Base-by-base conservation (phyloP, 2,113 vertebrate genomes). In the Corydoras sp. region DNA sequence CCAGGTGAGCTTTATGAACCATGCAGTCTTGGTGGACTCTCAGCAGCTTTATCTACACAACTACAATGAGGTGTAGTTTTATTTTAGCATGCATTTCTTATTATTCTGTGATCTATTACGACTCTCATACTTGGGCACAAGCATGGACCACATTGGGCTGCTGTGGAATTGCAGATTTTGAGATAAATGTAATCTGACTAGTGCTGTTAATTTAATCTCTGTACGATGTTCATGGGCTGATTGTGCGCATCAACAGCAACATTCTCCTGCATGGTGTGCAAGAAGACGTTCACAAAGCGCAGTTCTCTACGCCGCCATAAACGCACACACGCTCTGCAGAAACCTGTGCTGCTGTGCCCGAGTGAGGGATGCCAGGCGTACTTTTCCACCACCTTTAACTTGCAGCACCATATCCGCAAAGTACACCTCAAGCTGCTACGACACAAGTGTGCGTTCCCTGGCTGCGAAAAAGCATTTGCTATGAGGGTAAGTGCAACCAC, bases 331-430 rank as follows among this genome's bases (percentile, higher is more conserved):
- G 77, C 83, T 0, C 77, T 80, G 58, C 85, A 87, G 56, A 90
- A 87, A 15, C 83, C 88, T 0, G 85, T 84, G 55, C 72, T 90
- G 76, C 65, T 83, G 3, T 93, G 91, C 61, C 91, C 91, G 5
- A 85, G 76, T 1, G 66, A 85, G 0, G 79, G 86, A 78, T 93
- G 91, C 76, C 76, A 86, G 78, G 83, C 86, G 2, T 88, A 85
- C 63, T 92, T 92, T 78, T 86, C 87, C 30, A 91, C 90, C 0
- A 87, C 88, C 76, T 93, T 93, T 72, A 93, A 92, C 80, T 78
- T 92, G 80, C 86, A 91, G 77, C 90, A 91, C 76, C 91, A 93
- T 81, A 90, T 93, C 67, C 85, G 86, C 61, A 93, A 90, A 76
- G 82, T 85, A 10, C 91, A 92, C 72, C 88, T 93, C 6, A 67